phyloP scores from a whole-genome alignment of 2,113 vertebrate genomes.

The Chionis minor region DNA sequence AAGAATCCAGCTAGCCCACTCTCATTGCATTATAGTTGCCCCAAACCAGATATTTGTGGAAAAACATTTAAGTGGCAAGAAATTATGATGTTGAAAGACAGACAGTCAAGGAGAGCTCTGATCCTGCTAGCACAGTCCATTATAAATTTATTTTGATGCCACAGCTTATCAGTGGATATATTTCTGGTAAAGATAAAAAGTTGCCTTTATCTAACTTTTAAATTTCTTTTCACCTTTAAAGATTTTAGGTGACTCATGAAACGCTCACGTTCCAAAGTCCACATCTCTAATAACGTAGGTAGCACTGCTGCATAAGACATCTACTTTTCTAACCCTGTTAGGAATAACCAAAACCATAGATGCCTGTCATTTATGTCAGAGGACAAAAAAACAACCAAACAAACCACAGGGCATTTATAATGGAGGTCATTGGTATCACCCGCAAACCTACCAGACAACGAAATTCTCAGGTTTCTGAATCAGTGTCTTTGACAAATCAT shows the following conservation, averaged over 20 bases:
- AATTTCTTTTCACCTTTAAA: neutral
- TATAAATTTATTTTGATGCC: neutral
- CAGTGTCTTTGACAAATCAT: neutral
- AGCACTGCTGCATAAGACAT: neutral
- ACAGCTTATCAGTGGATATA: neutral
- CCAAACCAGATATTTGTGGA: neutral
- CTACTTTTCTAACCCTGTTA: neutral
- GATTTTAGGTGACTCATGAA: neutral
- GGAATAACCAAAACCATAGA: neutral
- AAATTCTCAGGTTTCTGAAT: neutral
- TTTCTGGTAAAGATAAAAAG: neutral
- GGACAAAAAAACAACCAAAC: neutral
- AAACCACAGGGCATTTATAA: neutral
- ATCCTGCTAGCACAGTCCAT: neutral
- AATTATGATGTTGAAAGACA: neutral
- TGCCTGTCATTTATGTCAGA: neutral
- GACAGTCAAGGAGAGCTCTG: neutral
- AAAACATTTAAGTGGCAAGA: neutral
- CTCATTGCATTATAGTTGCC: neutral
- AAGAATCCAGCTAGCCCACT: neutral
- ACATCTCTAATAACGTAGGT: neutral
- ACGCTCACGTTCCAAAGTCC: neutral
- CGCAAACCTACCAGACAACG: neutral
- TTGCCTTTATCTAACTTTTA: neutral
- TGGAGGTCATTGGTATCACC: neutral